Evolutionary conservation across 2,113 vertebrate species (phyloP).

Genomic region (Coracopsis vasa): DNA sequence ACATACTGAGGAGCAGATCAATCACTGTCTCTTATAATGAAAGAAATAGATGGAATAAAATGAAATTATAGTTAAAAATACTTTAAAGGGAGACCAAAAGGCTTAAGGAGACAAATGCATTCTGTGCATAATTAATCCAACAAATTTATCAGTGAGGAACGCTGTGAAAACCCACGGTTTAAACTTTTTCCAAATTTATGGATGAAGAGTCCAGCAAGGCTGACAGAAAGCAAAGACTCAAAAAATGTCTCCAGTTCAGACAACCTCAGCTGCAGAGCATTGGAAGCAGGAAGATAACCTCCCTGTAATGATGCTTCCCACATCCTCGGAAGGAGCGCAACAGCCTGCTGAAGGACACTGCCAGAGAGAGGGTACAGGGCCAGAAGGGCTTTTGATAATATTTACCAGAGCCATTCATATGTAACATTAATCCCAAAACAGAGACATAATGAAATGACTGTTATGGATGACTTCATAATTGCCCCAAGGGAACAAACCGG

Average conservation of each 20-base stretch:
- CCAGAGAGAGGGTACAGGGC: neutral
- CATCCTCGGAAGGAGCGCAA: accelerated
- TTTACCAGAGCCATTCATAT: neutral
- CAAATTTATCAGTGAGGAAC: neutral
- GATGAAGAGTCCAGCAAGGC: neutral
- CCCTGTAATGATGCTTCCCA: accelerated
- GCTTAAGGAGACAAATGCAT: neutral
- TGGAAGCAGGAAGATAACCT: neutral
- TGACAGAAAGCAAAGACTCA: neutral
- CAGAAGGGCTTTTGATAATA: neutral
- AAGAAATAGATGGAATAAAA: neutral
- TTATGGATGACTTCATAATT: neutral
- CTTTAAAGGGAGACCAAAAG: neutral
- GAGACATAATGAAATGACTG: neutral
- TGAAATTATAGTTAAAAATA: neutral
- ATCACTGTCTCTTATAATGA: neutral
- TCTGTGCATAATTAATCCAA: neutral
- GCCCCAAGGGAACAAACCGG: neutral
- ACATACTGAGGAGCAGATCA: neutral
- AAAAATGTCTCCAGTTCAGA: neutral
- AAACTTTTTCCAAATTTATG: neutral
- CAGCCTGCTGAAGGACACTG: neutral
- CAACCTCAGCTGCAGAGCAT: neutral
- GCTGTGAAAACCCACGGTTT: neutral
- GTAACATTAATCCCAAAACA: neutral